Evolutionary conservation across 30 jellyfish, hydroid and myxozoan genomes (phyloP).

Genomic region (Hydra vulgaris): DNA sequence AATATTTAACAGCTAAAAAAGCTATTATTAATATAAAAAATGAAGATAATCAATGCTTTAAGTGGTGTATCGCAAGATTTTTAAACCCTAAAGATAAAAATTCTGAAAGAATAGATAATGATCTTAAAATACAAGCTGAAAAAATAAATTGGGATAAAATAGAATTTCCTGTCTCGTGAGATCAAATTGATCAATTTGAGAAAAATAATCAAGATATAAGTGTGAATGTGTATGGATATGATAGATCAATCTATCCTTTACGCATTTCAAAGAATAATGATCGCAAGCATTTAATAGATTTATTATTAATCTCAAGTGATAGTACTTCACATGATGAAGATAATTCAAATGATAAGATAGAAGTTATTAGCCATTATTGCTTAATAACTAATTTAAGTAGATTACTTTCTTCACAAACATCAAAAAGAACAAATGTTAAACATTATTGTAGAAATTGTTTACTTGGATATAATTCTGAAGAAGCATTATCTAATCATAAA

Average conservation of each 20-base stretch:
- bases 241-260: neutral
- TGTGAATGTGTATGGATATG: slow-evolving; percentile 5
- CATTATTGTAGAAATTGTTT: slow-evolving; percentile 29
- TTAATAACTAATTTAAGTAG: neutral
- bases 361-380: slow-evolving; percentile 15
- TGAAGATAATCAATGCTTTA: neutral
- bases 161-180: neutral
- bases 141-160: slow-evolving; percentile 12
- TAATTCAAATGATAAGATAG: too few relatives aligned
- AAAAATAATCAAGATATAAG: slow-evolving; percentile 24
- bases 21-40: slow-evolving; percentile 14
- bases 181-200: slow-evolving; percentile 14
- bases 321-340: too few relatives aligned
- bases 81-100: neutral
- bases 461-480: slow-evolving; percentile 7
- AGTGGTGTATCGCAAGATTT: slow-evolving; percentile 21
- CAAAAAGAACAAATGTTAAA: neutral
- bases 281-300: slow-evolving; percentile 10
- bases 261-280: neutral
- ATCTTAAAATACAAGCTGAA: neutral
- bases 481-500: neutral
- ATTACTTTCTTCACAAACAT: neutral
- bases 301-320: slow-evolving; percentile 3
- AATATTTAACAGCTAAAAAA: neutral
- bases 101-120: neutral